Evolutionary conservation across 2,113 vertebrate genomes (phyloP).

Genomic region (Sciurus niger): DNA sequence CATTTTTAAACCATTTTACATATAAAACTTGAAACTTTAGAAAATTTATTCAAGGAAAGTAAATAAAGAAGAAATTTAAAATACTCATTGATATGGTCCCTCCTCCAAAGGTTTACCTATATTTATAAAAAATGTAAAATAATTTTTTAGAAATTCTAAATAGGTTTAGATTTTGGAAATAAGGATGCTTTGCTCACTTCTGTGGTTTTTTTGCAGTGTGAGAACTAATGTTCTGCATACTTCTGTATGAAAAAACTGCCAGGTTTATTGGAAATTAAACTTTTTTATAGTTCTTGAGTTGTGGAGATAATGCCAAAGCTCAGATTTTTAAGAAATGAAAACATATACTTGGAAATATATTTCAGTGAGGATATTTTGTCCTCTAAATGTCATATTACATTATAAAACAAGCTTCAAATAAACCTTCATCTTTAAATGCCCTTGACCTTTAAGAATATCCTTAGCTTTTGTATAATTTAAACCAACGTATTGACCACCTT

Average conservation of each 20-base stretch:
- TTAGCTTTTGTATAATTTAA: not conserved
- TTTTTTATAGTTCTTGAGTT: not conserved
- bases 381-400: no score
- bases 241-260: not conserved
- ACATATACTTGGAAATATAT: not conserved
- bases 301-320: not conserved
- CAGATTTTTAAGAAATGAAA: not conserved
- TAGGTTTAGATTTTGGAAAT: not conserved
- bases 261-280: not conserved
- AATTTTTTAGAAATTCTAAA: constrained; percentile 36
- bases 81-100: no score
- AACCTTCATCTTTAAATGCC: not conserved
- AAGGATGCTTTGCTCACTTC: not conserved
- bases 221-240: not conserved
- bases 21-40: no score
- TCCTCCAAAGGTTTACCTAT: not conserved
- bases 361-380: no score
- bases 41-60: no score
- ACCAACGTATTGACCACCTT: not conserved
- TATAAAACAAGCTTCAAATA: no score
- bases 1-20: no score
- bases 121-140: not conserved
- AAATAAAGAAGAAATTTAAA: no score
- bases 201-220: not conserved
- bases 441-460: not conserved